Base-by-base conservation (phyloP, 1,140 invertebrate species). In the Marisa cornuarietis region DNA sequence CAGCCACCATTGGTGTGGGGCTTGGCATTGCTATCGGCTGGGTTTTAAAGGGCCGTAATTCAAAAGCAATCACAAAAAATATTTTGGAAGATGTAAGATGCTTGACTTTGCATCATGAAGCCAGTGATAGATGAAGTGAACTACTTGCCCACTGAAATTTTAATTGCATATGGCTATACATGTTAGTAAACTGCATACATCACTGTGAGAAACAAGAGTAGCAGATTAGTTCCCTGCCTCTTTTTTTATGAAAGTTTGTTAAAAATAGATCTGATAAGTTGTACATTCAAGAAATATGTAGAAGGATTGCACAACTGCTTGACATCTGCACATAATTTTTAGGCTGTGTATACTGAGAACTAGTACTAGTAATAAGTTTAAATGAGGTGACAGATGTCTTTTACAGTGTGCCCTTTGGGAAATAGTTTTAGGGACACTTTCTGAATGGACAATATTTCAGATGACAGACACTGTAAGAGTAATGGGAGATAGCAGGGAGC, bases 401-500 rank as follows among this genome's bases (percentile, higher is more conserved):
- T 42, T 42, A 42, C 6, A 42, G 31, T 42, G 31, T 42, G 31
- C 6, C 31, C 0, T 42, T 42, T 42, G 31, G 31, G 31, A 6
- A 42, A 42, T 42, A 42, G 31, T 42, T 42, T 42, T 42, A 42
- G 31, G 31, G 31, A 42, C 6, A 6, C 6, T 2, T 42, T 42
- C 49, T 54, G 24, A 22, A 72, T 42, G 14, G 63, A 13, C 22
- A 54, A 24, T 14, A 42, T n/a, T 69, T 74, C 22, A 52, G 69
- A 14, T 69, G 61, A 61, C 76, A 68, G 76, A 77, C 4, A 63
- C 76, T n/a, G 66, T 75, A 16, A 52, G 58, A 58, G 58, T 49
- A 31, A 61, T 83, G 49, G 76, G 83, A 20, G 84, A 85, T 42
- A 79, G 51, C 66, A 89, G 88, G 62, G 91, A 91, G 84, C 88